Evolutionary conservation across 64 coral and sea anemone genomes (phyloP), one percentile per base, ranked within the genome.

Genomic region (Stylophora pistillata): DNA sequence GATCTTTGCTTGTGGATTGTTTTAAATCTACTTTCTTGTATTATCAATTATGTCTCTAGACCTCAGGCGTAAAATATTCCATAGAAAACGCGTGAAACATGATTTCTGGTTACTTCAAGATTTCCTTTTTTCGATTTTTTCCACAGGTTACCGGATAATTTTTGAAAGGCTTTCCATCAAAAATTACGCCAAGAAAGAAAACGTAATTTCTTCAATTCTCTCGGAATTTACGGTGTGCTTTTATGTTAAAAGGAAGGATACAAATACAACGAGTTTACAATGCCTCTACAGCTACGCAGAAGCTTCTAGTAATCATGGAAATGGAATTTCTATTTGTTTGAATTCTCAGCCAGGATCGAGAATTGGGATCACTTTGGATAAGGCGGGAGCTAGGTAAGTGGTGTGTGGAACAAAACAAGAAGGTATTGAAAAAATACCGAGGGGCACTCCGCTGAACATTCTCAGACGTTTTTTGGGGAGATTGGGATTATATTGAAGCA

Each of bases 341-440:
- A n/a, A 7, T 68, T n/a, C n/a, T n/a, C n/a, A n/a, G n/a, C n/a
- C n/a, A n/a, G 0, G 3, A 0, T 0, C 3, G 10, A 68, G 25
- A 0, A 68, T 68, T n/a, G 2, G 1, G 6, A 21, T 68, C n/a
- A 10, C n/a, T 26, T 1, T n/a, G 23, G 37, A 47, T 47, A 47
- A 47, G 3, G 3, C 0, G 3, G 64, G 23, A 25, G 5, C n/a
- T n/a, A 27, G 20, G 64, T 68, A 68, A 68, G 7, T 68, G 12
- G 10, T 68, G 25, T 10, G 1, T 68, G 21, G 4, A 60, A 2
- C 17, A 60, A 60, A 15, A 2, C 17, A 60, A 60, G 13, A 60
- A 9, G 0, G 13, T 2, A 60, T 60, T 15, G 58, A 60, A 12
- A 60, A 18, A 60, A 18, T 60, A 7, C 13, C 0, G n/a, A n/a